A percentile compares a stretch with the other conserved stretches of the same genome.
These are phyloP conservation scores for Hymenopus coronatus DNA, from an alignment of 2,888 invertebrate species.

Conservation along the genomic window DNA sequence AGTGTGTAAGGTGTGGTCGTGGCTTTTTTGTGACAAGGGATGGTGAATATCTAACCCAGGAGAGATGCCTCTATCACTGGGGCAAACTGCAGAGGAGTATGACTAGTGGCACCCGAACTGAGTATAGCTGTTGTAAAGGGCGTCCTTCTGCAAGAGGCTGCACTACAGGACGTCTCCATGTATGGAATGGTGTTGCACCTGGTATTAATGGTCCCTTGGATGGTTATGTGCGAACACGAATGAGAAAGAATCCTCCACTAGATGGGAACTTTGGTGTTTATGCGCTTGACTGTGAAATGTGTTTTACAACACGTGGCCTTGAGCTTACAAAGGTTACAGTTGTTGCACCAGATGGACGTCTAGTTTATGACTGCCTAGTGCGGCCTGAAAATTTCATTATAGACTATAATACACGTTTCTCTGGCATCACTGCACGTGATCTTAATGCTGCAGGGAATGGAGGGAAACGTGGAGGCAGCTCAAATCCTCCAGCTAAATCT, in stretches of 20 bases:
- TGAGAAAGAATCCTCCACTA: constrained; percentile 48
- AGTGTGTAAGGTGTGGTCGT: constrained; percentile 70
- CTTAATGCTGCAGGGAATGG: constrained; percentile 44
- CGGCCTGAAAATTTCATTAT: constrained; percentile 78
- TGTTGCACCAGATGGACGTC: constrained; percentile 66
- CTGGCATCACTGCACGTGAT: constrained; percentile 76
- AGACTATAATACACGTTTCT: constrained; percentile 94
- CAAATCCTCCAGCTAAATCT: constrained; percentile 55
- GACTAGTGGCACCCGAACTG: constrained; percentile 25
- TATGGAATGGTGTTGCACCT: constrained; percentile 69
- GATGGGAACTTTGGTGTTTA: constrained; percentile 60
- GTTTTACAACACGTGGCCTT: constrained; percentile 80
- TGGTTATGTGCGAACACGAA: constrained; percentile 61
- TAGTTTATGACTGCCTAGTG: constrained; percentile 82
- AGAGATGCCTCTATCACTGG: constrained; percentile 85
- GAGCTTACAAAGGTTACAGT: constrained; percentile 88
- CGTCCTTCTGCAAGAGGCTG: constrained; percentile 61
- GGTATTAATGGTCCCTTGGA: constrained; percentile 73
- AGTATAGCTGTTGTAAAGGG: constrained; percentile 64
- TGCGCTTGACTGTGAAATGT: constrained; percentile 97
- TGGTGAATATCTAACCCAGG: constrained; percentile 69
- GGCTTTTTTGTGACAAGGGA: constrained; percentile 67
- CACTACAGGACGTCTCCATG: constrained; percentile 63
- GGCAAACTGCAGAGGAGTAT: constrained; percentile 62
- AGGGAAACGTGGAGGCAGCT: constrained; percentile 37